phyloP scores from a whole-genome alignment of 2,113 vertebrate genomes.

The Notarius lentiginosus region DNA sequence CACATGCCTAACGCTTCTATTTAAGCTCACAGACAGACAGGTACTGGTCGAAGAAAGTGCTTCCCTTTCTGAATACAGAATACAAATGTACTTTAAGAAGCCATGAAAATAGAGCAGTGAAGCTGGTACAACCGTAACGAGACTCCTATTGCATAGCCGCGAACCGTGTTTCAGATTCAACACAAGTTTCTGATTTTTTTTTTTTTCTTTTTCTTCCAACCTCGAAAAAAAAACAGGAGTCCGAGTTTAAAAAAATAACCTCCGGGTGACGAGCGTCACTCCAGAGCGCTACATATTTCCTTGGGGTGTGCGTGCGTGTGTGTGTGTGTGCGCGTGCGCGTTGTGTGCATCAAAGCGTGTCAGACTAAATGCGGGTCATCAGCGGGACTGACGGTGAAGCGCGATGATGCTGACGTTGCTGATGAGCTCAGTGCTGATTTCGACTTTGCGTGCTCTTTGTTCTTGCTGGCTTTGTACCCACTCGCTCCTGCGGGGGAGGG shows the following conservation, averaged over 20 bases:
- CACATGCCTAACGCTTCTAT: background rate
- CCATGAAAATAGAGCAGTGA: constrained; percentile 68
- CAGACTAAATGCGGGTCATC: constrained; percentile 80
- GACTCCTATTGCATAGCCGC: constrained; percentile 79
- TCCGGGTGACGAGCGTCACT: constrained; percentile 65
- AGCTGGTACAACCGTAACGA: constrained; percentile 73
- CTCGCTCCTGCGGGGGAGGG: constrained; percentile 70
- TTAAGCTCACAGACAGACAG: constrained; percentile 50
- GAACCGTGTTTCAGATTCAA: constrained; percentile 70
- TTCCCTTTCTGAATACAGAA: constrained; percentile 59
- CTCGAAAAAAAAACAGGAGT: constrained; percentile 65
- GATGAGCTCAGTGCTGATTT: constrained; percentile 69
- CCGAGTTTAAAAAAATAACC: constrained; percentile 76
- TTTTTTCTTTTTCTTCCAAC: constrained; percentile 60
- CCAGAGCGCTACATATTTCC: constrained; percentile 45
- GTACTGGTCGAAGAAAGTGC: constrained; percentile 68
- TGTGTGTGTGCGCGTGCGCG: constrained; percentile 51
- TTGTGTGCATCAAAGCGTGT: constrained; percentile 45
- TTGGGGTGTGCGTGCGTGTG: constrained; percentile 51
- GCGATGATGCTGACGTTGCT: constrained; percentile 80
- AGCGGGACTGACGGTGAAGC: constrained; percentile 89
- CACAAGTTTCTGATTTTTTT: constrained; percentile 64
- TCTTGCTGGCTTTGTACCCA: constrained; percentile 77
- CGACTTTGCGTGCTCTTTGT: constrained; percentile 80
- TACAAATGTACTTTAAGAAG: constrained; percentile 67